Conservation (phyloP, 2,113 vertebrate species). For the Pica pica region DNA sequence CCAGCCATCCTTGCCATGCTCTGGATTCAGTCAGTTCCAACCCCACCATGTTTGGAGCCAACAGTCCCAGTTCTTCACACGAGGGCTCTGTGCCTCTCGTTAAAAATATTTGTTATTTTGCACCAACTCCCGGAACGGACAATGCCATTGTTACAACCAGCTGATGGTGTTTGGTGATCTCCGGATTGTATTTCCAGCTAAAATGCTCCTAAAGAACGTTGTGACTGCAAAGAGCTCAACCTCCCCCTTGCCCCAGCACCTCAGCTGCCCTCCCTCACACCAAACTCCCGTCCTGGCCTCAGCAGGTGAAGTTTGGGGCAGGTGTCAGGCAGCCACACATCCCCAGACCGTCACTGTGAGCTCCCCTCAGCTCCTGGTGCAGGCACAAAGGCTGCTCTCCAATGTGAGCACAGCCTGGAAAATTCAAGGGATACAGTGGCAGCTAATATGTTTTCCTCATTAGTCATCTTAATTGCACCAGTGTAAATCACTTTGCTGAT, state of each 20-base stretch:
- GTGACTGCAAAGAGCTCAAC: background rate
- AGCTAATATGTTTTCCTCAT: background rate
- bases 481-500: background rate
- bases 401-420: background rate
- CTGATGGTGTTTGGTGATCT: background rate
- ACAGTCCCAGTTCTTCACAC: background rate
- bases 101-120: background rate
- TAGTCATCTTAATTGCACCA: background rate
- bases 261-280: background rate
- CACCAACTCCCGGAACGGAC: background rate
- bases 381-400: background rate
- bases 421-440: background rate
- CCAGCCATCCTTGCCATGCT: background rate
- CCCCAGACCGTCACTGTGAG: rapidly evolving
- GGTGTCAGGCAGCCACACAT: rapidly evolving
- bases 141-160: background rate
- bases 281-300: rapidly evolving
- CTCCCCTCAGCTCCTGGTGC: background rate
- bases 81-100: background rate
- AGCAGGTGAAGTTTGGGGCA: background rate
- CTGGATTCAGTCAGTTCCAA: background rate
- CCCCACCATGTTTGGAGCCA: background rate
- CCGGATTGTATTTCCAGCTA: background rate
- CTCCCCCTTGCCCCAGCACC: background rate
- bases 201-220: background rate